Conservation (phyloP, 1,140 invertebrate genomes). For the Zophobas morio region DNA sequence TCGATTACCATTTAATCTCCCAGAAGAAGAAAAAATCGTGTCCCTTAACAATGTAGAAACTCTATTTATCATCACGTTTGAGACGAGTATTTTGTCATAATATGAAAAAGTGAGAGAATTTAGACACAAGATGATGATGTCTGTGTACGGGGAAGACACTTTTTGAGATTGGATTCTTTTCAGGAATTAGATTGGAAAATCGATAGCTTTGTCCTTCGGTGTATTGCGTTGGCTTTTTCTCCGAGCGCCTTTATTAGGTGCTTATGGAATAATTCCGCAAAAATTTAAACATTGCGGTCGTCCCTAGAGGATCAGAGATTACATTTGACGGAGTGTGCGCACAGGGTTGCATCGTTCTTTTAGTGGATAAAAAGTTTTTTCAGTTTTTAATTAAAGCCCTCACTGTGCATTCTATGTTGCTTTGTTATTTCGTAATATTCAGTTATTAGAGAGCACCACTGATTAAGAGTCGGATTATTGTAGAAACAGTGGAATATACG, state of each 20-base stretch:
- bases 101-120: conserved; percentile 31
- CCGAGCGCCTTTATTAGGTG: conserved; percentile 6
- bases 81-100: conserved; percentile 28
- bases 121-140: conserved; percentile 42
- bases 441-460: too few relatives aligned
- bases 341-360: too few relatives aligned
- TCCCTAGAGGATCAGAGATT: too few relatives aligned
- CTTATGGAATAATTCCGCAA: conserved; percentile 14
- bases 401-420: too few relatives aligned
- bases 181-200: conserved; percentile 36
- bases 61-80: conserved; percentile 22
- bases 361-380: too few relatives aligned
- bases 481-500: too few relatives aligned
- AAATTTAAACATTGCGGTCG: conserved; percentile 25
- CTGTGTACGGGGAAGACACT: conserved; percentile 26
- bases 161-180: conserved; percentile 41
- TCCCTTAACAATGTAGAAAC: background rate
- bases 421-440: too few relatives aligned
- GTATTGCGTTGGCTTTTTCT: conserved; percentile 25
- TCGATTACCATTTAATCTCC: conserved; percentile 10
- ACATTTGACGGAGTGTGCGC: too few relatives aligned
- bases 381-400: too few relatives aligned
- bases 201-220: conserved; percentile 36
- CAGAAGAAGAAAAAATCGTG: background rate
- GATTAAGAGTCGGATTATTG: too few relatives aligned